Base-by-base conservation (phyloP, 2,113 vertebrate genomes). In the Syngnathus scovelli region DNA sequence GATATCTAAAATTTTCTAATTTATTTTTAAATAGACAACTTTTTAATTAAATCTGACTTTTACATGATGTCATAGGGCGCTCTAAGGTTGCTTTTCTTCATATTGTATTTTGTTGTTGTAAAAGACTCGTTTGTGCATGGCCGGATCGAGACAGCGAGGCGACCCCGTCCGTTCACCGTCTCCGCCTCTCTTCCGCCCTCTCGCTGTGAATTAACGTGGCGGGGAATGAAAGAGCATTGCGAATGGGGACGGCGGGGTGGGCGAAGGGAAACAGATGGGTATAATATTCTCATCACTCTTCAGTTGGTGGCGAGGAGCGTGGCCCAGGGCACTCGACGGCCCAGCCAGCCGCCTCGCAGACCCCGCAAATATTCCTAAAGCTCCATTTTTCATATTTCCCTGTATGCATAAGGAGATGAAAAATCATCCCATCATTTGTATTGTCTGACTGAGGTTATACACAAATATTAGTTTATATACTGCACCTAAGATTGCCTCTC, bases 271-370 rank as follows among this genome's bases (percentile, higher is more conserved):
- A 90, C 94, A 94, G 93, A 94, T 93, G 92, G 93, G 93, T 91
- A 93, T 97, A 95, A 96, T 96, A 95, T 95, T 95, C 94, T 95
- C 94, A 98, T 98, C 95, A 98, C 95, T 98, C 96, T 96, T 95
- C 92, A 90, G 93, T 92, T 90, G 91, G 90, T 86, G 93, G 93
- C 90, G 90, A 93, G 88, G 90, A 90, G 92, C 93, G 92, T 95
- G 95, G 95, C 95, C 95, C 94, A 93, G 93, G 95, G 96, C 95
- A 93, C 94, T 93, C 89, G 75, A 88, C 91, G 93, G 92, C 92
- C 93, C 80, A 83, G 84, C 92, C 92, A 92, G 92, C 93, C 94
- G 93, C 94, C 92, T 93, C 90, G 82, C 83, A 92, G 92, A 94
- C 93, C 92, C 92, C 90, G 92, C 91, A 95, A 95, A 95, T 93